Evolutionary conservation across 2,888 invertebrate species (phyloP), one percentile per base, ranked within the genome.

Genomic region (Mythimna pallens): DNA sequence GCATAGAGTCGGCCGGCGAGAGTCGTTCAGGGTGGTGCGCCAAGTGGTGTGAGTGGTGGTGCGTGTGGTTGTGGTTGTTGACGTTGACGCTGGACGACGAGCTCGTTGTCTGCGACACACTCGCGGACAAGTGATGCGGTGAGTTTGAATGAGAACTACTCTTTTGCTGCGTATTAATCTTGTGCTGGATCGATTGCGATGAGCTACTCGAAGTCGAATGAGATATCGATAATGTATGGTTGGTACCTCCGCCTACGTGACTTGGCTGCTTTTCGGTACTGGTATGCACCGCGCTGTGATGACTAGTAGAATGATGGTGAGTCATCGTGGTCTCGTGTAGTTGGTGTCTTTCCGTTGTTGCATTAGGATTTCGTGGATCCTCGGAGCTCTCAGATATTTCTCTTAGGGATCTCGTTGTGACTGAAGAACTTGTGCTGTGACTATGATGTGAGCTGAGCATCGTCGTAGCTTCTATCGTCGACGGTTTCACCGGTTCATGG

Each of bases 391-490:
- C 97, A 30, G 97, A 95, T 80, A 97, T 97, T 90, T 97, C 98
- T 87, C 98, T 95, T 57, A 97, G 88, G 57, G 97, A 97, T 85
- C 98, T 96, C 10, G 97, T 97, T 22, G 97, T 97, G n/a, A 98
- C 97, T 25, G 97, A 97, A 76, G 97, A 97, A 85, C 97, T 97
- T 20, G 97, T 97, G 86, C 97, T 97, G 86, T 97, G 97, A 86
- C 97, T 97, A 86, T 97, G 97, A 91, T 98, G 98, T 20, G 97
- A 97, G 92, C 97, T 97, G 88, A 98, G 96, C 90, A 97, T 97
- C 0, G 97, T 97, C 69, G 97, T 97, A 14, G 97, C 96, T 85
- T 98, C 97, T 61, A 97, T 97, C n/a, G 96, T 94, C 12, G 96
- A 89, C 50, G 96, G 95, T 90, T 96, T 96, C 43, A 95, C 95